Conservation (phyloP, 1,140 invertebrate genomes). For the Propsilocerus akamusi region DNA sequence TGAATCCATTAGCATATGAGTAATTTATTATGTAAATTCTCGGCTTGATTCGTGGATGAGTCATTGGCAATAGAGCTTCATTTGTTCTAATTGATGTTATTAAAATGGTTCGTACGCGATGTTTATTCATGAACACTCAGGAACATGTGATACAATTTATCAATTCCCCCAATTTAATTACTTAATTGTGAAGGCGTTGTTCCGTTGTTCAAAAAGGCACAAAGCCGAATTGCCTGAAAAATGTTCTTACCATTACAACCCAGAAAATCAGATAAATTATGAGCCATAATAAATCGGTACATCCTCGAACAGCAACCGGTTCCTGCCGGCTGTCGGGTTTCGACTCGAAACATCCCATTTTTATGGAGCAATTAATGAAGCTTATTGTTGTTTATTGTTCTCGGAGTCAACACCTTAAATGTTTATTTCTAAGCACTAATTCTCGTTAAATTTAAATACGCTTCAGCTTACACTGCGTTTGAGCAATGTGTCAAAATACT, state of each 20-base stretch:
- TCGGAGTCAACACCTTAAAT: too few relatives aligned
- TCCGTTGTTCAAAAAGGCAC: too few relatives aligned
- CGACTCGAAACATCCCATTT: not conserved
- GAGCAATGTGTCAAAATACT: too few relatives aligned
- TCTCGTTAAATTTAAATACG: too few relatives aligned
- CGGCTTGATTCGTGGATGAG: too few relatives aligned
- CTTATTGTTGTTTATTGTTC: too few relatives aligned
- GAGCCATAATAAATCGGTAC: constrained; percentile 76
- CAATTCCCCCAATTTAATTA: constrained; percentile 4
- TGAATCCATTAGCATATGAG: constrained; percentile 13
- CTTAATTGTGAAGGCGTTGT: too few relatives aligned
- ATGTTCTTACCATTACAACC: constrained; percentile 61
- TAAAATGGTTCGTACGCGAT: not conserved
- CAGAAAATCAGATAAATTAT: constrained; percentile 69
- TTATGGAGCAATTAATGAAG: too few relatives aligned
- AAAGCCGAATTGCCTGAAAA: too few relatives aligned
- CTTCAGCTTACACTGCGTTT: too few relatives aligned
- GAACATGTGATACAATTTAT: constrained; percentile 2
- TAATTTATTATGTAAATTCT: constrained; percentile 9
- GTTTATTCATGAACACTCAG: not conserved
- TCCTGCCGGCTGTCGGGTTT: not conserved
- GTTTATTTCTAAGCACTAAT: too few relatives aligned
- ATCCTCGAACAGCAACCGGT: constrained; percentile 28
- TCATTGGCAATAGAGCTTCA: too few relatives aligned
- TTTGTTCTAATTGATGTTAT: not conserved